Evolutionary conservation across 2,888 invertebrate genomes (phyloP).

Genomic region (Apoderus coryli): DNA sequence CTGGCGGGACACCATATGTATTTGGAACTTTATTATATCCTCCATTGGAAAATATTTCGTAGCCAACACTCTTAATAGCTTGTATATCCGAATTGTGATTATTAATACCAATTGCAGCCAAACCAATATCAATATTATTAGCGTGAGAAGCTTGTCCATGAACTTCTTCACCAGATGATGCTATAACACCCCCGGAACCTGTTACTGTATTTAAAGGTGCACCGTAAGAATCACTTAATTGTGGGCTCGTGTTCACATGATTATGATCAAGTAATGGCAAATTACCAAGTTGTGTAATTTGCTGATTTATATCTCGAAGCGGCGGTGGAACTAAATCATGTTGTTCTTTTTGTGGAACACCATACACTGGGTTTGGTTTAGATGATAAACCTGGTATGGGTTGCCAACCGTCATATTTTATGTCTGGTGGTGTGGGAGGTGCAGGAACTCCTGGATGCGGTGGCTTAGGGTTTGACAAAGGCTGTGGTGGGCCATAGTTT

Average conservation of each 20-base stretch:
- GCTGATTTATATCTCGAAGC: no score
- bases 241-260: no score
- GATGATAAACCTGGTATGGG: conserved; percentile 59
- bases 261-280: no score
- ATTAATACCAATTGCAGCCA: conserved; percentile 16
- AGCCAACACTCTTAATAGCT: conserved; percentile 34
- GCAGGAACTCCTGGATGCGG: conserved; percentile 57
- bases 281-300: no score
- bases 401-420: conserved; percentile 75
- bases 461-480: conserved; percentile 37
- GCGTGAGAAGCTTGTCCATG: conserved; percentile 6
- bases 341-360: neutral
- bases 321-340: conserved; percentile 22
- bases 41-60: conserved; percentile 27
- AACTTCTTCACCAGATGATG: conserved; percentile 26
- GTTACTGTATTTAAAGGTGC: conserved; percentile 35
- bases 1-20: conserved; percentile 27
- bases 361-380: no score
- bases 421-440: conserved; percentile 59
- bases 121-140: conserved; percentile 10
- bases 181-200: conserved; percentile 29
- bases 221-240: conserved; percentile 39
- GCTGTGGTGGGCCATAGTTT: conserved; percentile 44
- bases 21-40: conserved; percentile 15
- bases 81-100: conserved; percentile 21